These are phyloP conservation scores for Diplolepis rosae DNA, from an alignment of 2,888 invertebrate genomes.

Conservation along the genomic window DNA sequence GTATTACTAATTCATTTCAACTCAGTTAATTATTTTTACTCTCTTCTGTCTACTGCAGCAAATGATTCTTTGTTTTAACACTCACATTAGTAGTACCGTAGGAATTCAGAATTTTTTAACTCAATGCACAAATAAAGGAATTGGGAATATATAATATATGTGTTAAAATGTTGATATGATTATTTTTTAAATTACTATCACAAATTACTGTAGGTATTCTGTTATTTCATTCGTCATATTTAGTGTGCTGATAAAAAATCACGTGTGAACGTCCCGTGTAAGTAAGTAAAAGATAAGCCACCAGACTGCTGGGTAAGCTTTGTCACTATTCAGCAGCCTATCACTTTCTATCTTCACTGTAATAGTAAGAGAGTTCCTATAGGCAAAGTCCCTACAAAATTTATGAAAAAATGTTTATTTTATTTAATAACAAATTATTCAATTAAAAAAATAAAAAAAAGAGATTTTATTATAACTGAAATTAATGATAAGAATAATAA, in stretches of 20 bases:
- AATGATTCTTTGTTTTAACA: neutral
- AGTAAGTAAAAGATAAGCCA: slow-evolving; percentile 36
- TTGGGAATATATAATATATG: no score
- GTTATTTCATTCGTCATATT: neutral
- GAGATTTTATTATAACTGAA: no score
- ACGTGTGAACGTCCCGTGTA: slow-evolving; percentile 37
- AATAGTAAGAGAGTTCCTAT: no score
- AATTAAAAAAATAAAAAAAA: no score
- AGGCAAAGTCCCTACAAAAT: no score
- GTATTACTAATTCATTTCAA: slow-evolving; percentile 17
- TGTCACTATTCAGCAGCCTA: slow-evolving; percentile 13
- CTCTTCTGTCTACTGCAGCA: neutral
- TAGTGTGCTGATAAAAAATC: slow-evolving; percentile 24
- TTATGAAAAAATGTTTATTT: no score
- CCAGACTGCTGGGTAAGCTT: slow-evolving; percentile 32
- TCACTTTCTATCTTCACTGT: neutral
- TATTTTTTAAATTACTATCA: no score
- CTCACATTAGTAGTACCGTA: neutral
- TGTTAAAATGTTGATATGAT: no score
- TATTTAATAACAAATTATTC: no score
- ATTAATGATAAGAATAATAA: no score
- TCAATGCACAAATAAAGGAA: no score
- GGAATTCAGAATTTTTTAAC: neutral
- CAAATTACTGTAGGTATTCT: no score
- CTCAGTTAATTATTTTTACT: slow-evolving; percentile 9